phyloP scores from a whole-genome alignment of 1,140 invertebrate species.

The Rhyzopertha dominica region DNA sequence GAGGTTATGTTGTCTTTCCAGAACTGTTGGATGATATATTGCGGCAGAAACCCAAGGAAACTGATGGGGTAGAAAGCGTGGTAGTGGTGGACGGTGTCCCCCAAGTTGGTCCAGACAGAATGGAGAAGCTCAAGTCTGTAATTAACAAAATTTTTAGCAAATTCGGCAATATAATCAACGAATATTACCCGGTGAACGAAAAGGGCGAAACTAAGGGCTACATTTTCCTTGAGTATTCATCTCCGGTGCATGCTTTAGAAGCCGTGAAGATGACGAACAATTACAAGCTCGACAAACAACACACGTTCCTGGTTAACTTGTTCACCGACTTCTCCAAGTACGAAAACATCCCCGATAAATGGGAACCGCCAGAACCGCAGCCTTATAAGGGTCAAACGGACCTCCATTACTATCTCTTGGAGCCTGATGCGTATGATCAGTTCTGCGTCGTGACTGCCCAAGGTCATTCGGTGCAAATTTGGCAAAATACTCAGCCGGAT shows the following conservation, averaged over 20 bases:
- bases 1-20: slow-evolving; percentile 54
- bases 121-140: slow-evolving; percentile 91
- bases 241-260: slow-evolving; percentile 73
- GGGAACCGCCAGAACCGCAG: slow-evolving; percentile 82
- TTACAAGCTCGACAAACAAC: slow-evolving; percentile 93
- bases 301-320: slow-evolving; percentile 92
- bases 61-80: slow-evolving; percentile 92
- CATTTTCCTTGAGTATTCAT: slow-evolving; percentile 89
- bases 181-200: slow-evolving; percentile 81
- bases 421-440: slow-evolving; percentile 93
- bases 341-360: slow-evolving; percentile 86
- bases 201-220: slow-evolving; percentile 89
- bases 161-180: slow-evolving; percentile 86
- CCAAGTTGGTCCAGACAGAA: slow-evolving; percentile 82
- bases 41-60: slow-evolving; percentile 82
- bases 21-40: slow-evolving; percentile 86
- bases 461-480: slow-evolving; percentile 75
- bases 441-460: slow-evolving; percentile 85
- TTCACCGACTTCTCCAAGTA: slow-evolving; percentile 92
- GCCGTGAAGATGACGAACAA: slow-evolving; percentile 86
- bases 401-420: slow-evolving; percentile 85
- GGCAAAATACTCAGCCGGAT: slow-evolving; percentile 86
- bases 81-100: slow-evolving; percentile 96
- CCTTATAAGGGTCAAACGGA: slow-evolving; percentile 85
- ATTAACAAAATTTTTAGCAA: slow-evolving; percentile 89